Evolutionary conservation across 2,797 vertebrate genomes (phyloP), one percentile per base, ranked within the genome.

Genomic region (Onychomys torridus): DNA sequence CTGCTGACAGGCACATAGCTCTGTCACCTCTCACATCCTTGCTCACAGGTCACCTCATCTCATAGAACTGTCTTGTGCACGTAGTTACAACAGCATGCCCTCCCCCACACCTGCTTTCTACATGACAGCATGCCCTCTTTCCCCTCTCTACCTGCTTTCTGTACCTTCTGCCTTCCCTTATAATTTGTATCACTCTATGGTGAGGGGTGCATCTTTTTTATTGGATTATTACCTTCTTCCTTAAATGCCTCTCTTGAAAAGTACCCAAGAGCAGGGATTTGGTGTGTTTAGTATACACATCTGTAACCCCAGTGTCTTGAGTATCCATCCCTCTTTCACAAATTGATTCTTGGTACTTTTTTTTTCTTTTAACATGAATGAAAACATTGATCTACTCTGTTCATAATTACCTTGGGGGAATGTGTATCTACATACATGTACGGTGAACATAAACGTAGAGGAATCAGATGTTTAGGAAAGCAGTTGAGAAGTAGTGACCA

Each of bases 21-120:
- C 29, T 55, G 61, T 96, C 11, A 65, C 40, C 46, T 84, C 59
- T 86, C 84, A 52, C 29, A 73, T 77, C 96, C 63, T 57, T 86
- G 71, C 40, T 79, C 77, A 46, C 57, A 59, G 49, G n/a, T 43
- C 65, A 40, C 37, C 52, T 82, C 75, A 19, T 49, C 71, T 79
- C 12, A 29, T 29, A 69, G 63, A 13, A 10, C 27, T 79, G 79
- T 90, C n/a, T 49, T 76, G 40, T 71, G 43, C 0, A 17, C 14
- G 37, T 37, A 29, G 16, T 8, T 69, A 73, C 43, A 43, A 34
- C 13, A 76, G 14, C 13, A 52, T 52, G n/a, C n/a, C n/a, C n/a
- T n/a, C n/a, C n/a, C n/a, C n/a, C n/a, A n/a, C n/a, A n/a, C n/a
- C n/a, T n/a, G n/a, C n/a, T n/a, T n/a, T n/a, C n/a, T n/a, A n/a